Evolutionary conservation across 2,113 vertebrate species (phyloP).

Genomic region (Meleagris gallopavo): DNA sequence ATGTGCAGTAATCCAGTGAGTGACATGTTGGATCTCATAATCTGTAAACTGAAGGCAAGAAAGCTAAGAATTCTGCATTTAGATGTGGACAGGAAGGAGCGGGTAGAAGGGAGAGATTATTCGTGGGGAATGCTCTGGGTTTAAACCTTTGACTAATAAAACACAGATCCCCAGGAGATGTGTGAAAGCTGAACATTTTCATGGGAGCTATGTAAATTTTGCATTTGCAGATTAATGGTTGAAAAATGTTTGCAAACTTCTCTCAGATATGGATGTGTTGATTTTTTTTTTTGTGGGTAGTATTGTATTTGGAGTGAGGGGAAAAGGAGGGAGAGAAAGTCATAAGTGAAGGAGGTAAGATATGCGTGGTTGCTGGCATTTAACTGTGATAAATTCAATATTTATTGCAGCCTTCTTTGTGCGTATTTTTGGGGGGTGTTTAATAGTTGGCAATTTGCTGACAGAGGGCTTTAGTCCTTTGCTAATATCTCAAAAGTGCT

Average conservation of each 20-base stretch:
- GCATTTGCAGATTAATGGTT: constrained; percentile 7
- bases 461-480: background rate
- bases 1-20: constrained; percentile 62
- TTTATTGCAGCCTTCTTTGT: constrained; percentile 14
- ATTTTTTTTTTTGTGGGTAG: background rate
- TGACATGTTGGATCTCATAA: constrained; percentile 59
- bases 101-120: constrained; percentile 13
- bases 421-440: background rate
- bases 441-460: background rate
- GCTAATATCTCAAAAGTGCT: background rate
- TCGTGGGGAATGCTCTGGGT: constrained; percentile 8
- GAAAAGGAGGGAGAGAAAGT: constrained; percentile 21
- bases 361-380: background rate
- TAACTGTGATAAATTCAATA: background rate
- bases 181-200: background rate
- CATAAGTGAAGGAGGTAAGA: constrained; percentile 34
- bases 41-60: constrained; percentile 57
- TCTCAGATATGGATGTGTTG: background rate
- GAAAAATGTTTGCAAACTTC: constrained; percentile 1
- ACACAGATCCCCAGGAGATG: constrained; percentile 14
- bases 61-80: constrained; percentile 45
- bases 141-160: constrained; percentile 58
- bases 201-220: background rate
- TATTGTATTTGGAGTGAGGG: constrained; percentile 5
- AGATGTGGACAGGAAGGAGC: constrained; percentile 10